Evolutionary conservation across 2,113 vertebrate species (phyloP).

Genomic region (Proterorhinus semilunaris): DNA sequence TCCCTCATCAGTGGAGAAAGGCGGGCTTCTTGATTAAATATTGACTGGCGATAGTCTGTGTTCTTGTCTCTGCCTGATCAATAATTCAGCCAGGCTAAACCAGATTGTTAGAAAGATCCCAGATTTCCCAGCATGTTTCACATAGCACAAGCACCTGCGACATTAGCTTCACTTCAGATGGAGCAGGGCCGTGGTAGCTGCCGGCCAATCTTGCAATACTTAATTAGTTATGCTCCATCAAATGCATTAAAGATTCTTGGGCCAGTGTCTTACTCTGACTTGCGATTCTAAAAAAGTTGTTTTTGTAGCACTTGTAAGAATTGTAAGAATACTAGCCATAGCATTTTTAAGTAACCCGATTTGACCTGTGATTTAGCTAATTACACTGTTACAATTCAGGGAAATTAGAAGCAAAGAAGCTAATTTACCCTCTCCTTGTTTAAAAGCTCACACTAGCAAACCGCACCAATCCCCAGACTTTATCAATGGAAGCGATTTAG

Average conservation of each 20-base stretch:
- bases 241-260: conserved; percentile 11
- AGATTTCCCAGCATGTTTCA: conserved; percentile 25
- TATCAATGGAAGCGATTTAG: conserved; percentile 8
- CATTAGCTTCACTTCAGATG: conserved; percentile 23
- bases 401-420: no score
- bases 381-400: no score
- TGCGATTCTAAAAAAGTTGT: no score
- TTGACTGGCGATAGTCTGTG: conserved; percentile 69
- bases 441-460: neutral
- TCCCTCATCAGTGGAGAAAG: conserved; percentile 47
- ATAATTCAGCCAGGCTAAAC: conserved; percentile 72
- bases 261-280: conserved; percentile 4
- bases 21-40: conserved; percentile 72
- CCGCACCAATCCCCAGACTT: neutral
- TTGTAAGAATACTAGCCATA: no score
- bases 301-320: no score
- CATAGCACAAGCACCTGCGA: conserved; percentile 30
- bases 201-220: conserved; percentile 1
- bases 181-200: conserved; percentile 1
- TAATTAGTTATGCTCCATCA: conserved; percentile 16
- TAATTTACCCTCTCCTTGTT: neutral
- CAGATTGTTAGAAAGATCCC: conserved; percentile 42
- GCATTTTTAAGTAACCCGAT: no score
- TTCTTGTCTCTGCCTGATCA: conserved; percentile 62
- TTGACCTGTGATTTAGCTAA: neutral